A percentile compares a stretch with the other conserved stretches of the same genome.
phyloP scores from a whole-genome alignment of 2,113 vertebrate genomes.

The Pandion haliaetus region DNA sequence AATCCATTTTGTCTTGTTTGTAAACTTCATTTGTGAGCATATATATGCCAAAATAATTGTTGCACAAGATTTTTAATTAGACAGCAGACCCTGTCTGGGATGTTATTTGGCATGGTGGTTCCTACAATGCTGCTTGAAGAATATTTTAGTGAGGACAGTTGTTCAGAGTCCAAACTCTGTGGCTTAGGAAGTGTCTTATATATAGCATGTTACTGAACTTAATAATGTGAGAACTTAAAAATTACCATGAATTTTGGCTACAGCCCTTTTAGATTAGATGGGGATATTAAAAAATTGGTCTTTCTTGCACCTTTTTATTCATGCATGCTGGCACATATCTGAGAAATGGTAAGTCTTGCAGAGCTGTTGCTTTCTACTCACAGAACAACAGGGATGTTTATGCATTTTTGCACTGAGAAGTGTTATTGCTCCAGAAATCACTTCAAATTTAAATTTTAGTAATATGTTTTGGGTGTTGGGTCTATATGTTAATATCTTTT shows the following conservation, averaged over 20 bases:
- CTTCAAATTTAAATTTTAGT: not conserved
- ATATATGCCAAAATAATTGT: not conserved
- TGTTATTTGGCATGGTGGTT: not conserved
- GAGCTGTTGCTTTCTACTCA: not conserved
- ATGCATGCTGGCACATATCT: not conserved
- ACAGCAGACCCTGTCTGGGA: not conserved
- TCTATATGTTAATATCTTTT: not conserved
- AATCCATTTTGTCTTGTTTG: not conserved
- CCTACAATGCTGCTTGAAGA: not conserved
- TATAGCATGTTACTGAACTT: not conserved
- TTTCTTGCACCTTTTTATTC: not conserved
- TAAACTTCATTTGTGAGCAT: not conserved
- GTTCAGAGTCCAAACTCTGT: not conserved
- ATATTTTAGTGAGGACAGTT: not conserved
- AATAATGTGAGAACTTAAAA: not conserved
- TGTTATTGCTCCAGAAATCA: not conserved
- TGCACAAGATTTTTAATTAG: not conserved
- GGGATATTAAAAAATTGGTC: not conserved
- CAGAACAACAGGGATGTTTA: not conserved
- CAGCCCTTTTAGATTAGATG: not conserved
- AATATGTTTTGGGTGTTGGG: not conserved
- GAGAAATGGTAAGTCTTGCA: not conserved
- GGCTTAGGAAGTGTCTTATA: not conserved
- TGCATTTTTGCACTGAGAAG: not conserved
- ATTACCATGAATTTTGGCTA: not conserved